Base-by-base conservation (phyloP, 2,797 vertebrate genomes). In the Pipistrellus kuhlii region DNA sequence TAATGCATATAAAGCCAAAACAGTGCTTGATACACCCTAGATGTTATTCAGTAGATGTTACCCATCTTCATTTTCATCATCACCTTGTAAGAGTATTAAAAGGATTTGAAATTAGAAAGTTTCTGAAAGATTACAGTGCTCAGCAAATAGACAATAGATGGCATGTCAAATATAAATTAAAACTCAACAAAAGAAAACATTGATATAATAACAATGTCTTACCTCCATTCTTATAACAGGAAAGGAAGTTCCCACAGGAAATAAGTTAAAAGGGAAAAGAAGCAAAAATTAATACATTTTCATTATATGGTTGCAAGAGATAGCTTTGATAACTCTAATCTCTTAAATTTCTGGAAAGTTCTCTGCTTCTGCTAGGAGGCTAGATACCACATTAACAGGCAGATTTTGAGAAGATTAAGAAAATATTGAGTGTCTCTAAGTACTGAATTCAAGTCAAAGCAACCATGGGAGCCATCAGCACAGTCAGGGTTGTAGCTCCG, bases 191-290 rank as follows among this genome's bases (percentile, higher is more conserved):
- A 66, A 62, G 15, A 51, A 88, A 94, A 88, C 25, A 81, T 41
- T 69, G 21, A 48, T n/a, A 51, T 30, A 71, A 44, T 68, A 87
- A 44, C 6, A 71, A 4, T 71, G 83, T 90, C 99, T 99, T 99
- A 99, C 99, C 99, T 99, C 99, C 99, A 99, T 96, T 99, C 99
- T 99, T 97, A 48, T 97, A 94, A 98, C 98, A 88, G 90, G 90
- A 97, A 97, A 98, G 8, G 93, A 97, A 98, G 97, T 98, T 96
- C 96, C 91, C 96, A 93, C 98, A 91, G 94, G 95, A 68, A 98
- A 95, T 89, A 97, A 89, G 97, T 97, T 86, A 98, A 92, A 94
- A 87, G 96, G 82, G 97, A 96, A 96, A 98, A 97, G n/a, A 97
- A 86, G 86, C 21, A 32, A 76, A 69, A 68, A 68, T 97, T 93